A percentile compares a stretch with the other conserved stretches of the same genome.
Evolutionary conservation across 30 jellyfish, hydroid and myxozoan genomes (phyloP).

Genomic region (Rhopilema esculentum): DNA sequence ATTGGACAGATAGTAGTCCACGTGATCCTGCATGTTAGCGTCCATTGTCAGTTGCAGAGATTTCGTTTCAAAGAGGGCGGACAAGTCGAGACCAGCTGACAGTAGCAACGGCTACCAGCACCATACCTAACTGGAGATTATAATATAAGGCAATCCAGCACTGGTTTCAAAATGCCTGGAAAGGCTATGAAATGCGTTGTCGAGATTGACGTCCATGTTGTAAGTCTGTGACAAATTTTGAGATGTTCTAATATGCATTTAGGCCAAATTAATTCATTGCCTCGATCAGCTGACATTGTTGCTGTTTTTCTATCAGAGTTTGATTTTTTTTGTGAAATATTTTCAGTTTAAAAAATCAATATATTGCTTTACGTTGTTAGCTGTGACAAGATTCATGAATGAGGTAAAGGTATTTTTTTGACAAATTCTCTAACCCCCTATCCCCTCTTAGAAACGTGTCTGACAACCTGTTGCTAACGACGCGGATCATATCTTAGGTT

Average conservation of each 20-base stretch:
- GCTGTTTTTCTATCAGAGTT: neutral
- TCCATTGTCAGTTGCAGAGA: constrained; percentile 50
- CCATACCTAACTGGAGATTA: neutral
- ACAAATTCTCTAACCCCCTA: neutral
- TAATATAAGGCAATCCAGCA: neutral
- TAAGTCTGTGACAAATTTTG: constrained; percentile 30
- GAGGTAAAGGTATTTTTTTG: neutral
- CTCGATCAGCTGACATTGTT: constrained; percentile 19
- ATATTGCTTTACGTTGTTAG: neutral
- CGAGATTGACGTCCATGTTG: constrained; percentile 94
- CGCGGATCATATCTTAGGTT: constrained; percentile 45
- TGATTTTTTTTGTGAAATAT: neutral
- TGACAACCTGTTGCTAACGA: constrained; percentile 80
- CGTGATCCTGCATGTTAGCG: constrained; percentile 47
- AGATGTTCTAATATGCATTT: neutral
- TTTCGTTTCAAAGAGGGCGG: constrained; percentile 64
- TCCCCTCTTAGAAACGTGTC: constrained; percentile 17
- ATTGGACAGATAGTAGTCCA: constrained; percentile 20
- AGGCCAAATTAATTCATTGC: constrained; percentile 5
- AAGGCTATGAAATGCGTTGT: constrained; percentile 96
- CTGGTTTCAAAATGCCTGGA: constrained; percentile 85
- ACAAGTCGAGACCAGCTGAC: neutral
- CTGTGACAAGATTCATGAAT: neutral
- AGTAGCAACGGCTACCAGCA: neutral
- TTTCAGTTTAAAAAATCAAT: neutral